A percentile compares a stretch with the other conserved stretches of the same genome.
phyloP scores from a whole-genome alignment of 2,888 invertebrate genomes.

The Penaeus monodon region DNA sequence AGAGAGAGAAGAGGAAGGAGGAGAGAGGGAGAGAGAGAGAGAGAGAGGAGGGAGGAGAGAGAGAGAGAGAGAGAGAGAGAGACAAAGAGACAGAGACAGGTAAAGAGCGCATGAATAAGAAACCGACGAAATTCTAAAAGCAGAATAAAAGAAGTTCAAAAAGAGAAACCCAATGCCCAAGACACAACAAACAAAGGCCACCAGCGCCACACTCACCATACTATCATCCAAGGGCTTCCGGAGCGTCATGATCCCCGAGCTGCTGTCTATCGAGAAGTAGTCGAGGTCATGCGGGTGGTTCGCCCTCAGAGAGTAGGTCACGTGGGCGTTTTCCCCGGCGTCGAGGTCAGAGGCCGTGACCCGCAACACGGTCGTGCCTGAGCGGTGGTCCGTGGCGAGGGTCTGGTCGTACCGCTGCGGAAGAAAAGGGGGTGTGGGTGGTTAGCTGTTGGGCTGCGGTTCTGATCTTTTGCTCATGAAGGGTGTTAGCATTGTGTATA shows the following conservation, averaged over 20 bases:
- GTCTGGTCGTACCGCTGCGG: slow-evolving; percentile 27
- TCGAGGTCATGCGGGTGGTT: slow-evolving; percentile 16
- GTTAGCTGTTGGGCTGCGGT: too few species aligned
- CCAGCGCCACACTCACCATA: not conserved
- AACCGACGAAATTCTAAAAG: too few species aligned
- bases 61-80: not conserved
- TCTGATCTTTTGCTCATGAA: too few species aligned
- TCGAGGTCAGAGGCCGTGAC: slow-evolving; percentile 36
- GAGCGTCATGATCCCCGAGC: slow-evolving; percentile 29
- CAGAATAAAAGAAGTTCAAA: too few species aligned
- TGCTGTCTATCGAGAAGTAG: slow-evolving; percentile 35
- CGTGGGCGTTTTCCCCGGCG: slow-evolving; percentile 20
- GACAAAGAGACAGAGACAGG: not conserved
- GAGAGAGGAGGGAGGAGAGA: not conserved
- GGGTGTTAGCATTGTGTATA: too few species aligned
- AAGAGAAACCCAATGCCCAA: not conserved
- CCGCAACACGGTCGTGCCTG: slow-evolving; percentile 18
- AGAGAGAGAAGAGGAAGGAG: too few species aligned
- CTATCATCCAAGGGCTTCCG: slow-evolving; percentile 14
- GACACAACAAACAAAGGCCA: not conserved
- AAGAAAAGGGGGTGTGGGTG: not conserved
- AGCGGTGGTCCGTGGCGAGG: slow-evolving; percentile 29
- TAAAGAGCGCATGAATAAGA: too few species aligned
- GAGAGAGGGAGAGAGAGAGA: not conserved
- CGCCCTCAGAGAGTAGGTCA: slow-evolving; percentile 35